Conservation (phyloP, 2,888 invertebrate genomes). For the Thumatha senex region DNA sequence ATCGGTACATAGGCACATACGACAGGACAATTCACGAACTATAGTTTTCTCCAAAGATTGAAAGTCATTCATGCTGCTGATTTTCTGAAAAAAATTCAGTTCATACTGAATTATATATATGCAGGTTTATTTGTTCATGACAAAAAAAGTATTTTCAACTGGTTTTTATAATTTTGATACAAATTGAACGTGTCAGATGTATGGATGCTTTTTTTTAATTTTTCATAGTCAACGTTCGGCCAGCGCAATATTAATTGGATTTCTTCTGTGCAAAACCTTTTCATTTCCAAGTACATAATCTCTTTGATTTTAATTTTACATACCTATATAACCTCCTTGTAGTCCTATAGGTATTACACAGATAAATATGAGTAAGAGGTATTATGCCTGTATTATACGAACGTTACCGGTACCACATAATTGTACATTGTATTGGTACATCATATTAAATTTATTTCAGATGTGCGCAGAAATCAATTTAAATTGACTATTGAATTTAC, state of each 20-base stretch:
- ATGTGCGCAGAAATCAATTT: too few species aligned
- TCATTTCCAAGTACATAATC: constrained; percentile 7
- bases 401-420: too few species aligned
- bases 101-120: constrained; percentile 18
- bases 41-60: constrained; percentile 69
- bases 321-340: too few species aligned
- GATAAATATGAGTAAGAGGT: too few species aligned
- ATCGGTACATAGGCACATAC: constrained; percentile 75
- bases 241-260: constrained; percentile 17
- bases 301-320: not conserved
- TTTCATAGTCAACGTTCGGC: constrained; percentile 18
- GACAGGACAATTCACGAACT: constrained; percentile 76
- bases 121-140: constrained; percentile 47
- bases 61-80: constrained; percentile 72
- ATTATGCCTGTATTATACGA: too few species aligned
- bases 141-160: constrained; percentile 44
- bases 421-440: too few species aligned
- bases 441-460: too few species aligned
- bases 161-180: constrained; percentile 55
- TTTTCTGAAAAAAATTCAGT: constrained; percentile 28
- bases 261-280: constrained; percentile 5
- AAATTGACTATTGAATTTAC: too few species aligned
- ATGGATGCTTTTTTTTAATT: constrained; percentile 29
- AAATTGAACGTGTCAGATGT: constrained; percentile 50
- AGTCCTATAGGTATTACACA: too few species aligned